Evolutionary conservation across 2,888 invertebrate species (phyloP).

Genomic region (Lithodes maja): DNA sequence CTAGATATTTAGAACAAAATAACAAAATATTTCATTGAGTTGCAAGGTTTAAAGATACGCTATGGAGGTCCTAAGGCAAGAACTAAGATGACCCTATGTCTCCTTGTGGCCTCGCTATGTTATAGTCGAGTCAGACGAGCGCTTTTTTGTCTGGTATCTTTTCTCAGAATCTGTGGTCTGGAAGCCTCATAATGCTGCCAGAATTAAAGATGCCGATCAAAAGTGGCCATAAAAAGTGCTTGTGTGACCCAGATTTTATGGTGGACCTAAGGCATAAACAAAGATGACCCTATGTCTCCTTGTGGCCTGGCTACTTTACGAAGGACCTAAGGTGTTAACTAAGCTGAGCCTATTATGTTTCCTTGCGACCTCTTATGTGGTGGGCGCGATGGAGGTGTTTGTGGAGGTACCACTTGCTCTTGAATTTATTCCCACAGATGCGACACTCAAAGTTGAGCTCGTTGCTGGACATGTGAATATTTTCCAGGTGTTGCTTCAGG

Average conservation of each 20-base stretch:
- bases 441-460: constrained; percentile 80
- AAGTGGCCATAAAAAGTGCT: too few relatives aligned
- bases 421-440: constrained; percentile 80
- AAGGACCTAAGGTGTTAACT: background rate
- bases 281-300: background rate
- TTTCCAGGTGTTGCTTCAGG: constrained; percentile 81
- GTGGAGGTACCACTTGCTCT: constrained; percentile 80
- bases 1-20: too few relatives aligned
- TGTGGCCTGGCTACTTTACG: background rate
- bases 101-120: too few relatives aligned
- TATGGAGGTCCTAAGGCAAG: too few relatives aligned
- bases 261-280: background rate
- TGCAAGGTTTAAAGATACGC: too few relatives aligned
- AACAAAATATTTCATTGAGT: too few relatives aligned
- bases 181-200: too few relatives aligned
- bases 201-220: too few relatives aligned
- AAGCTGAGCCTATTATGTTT: constrained; percentile 48
- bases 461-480: constrained; percentile 78
- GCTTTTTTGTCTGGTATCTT: too few relatives aligned
- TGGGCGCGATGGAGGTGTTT: constrained; percentile 80
- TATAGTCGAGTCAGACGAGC: too few relatives aligned
- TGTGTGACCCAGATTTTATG: background rate
- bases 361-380: constrained; percentile 71
- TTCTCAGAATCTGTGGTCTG: too few relatives aligned
- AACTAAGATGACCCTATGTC: too few relatives aligned